phyloP scores from a whole-genome alignment of 2,797 vertebrate genomes.

The Anabacerthia variegaticeps region DNA sequence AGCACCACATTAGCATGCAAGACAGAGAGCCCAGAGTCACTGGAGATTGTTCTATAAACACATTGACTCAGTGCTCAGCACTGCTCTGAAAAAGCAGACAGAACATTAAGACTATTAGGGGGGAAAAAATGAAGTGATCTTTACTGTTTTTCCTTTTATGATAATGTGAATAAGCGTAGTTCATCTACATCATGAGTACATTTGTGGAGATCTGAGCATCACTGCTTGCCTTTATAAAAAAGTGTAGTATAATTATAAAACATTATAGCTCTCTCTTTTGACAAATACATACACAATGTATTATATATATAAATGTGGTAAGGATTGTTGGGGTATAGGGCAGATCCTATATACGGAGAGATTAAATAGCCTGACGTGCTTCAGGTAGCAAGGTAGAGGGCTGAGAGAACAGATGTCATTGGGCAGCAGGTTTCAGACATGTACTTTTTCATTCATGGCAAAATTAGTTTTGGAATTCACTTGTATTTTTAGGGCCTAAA shows the following conservation, averaged over 20 bases:
- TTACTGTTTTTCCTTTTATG: neutral
- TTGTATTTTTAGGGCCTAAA: neutral
- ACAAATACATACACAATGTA: neutral
- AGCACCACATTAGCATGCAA: neutral
- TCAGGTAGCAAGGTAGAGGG: neutral
- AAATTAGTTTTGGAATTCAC: neutral
- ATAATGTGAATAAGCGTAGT: neutral
- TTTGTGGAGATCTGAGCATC: neutral
- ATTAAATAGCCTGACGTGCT: neutral
- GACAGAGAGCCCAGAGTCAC: neutral
- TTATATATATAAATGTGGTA: neutral
- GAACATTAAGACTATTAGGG: neutral
- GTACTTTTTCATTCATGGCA: neutral
- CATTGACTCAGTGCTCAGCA: neutral
- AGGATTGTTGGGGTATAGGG: neutral
- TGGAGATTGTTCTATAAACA: neutral
- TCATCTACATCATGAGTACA: neutral
- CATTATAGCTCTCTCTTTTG: neutral
- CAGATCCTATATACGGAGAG: neutral
- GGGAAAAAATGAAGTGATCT: fast-evolving
- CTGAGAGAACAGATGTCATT: neutral
- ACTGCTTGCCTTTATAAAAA: neutral
- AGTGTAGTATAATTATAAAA: neutral
- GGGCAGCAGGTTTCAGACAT: neutral
- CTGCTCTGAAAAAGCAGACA: neutral